Percentiles rank a stretch among this genome's conserved stretches.
These are phyloP conservation scores for Philonicus albiceps DNA, from an alignment of 2,888 invertebrate species.

Conservation along the genomic window DNA sequence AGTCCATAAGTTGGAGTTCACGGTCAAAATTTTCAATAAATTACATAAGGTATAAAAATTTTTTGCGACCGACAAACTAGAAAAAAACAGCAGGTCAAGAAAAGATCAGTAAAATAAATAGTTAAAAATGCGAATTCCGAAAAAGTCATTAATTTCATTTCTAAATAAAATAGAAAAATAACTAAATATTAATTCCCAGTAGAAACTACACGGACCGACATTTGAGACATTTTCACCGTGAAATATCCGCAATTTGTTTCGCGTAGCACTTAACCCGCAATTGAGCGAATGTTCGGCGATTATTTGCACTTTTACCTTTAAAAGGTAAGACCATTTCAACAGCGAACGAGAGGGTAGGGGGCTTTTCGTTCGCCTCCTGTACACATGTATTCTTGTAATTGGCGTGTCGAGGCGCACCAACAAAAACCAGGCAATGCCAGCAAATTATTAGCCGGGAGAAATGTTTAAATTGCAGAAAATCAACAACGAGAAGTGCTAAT, in stretches of 20 bases:
- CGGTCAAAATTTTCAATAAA: background rate
- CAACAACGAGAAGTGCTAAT: slow-evolving; percentile 12
- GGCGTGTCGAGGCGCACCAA: background rate
- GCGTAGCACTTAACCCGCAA: slow-evolving; percentile 37
- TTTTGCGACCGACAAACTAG: background rate
- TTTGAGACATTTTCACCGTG: background rate
- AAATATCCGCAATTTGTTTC: slow-evolving; percentile 24
- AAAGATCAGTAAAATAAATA: background rate
- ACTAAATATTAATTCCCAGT: background rate
- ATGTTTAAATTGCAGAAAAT: slow-evolving; percentile 28
- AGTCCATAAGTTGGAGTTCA: too few species aligned
- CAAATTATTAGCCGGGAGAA: background rate
- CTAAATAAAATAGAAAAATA: background rate
- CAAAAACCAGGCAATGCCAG: background rate
- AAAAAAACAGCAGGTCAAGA: background rate
- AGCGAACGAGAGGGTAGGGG: background rate
- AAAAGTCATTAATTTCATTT: background rate
- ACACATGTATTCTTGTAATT: background rate
- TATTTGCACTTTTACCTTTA: slow-evolving; percentile 45
- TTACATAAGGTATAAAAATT: background rate
- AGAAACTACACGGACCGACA: background rate
- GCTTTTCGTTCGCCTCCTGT: background rate
- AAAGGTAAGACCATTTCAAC: background rate
- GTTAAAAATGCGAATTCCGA: background rate
- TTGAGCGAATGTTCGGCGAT: background rate